Percentiles rank a stretch among this genome's conserved stretches.
These are phyloP conservation scores for Cliona cf. orientalis DNA, from an alignment of 37 sponge, comb jelly and placozoan genomes.

Conservation along the genomic window DNA sequence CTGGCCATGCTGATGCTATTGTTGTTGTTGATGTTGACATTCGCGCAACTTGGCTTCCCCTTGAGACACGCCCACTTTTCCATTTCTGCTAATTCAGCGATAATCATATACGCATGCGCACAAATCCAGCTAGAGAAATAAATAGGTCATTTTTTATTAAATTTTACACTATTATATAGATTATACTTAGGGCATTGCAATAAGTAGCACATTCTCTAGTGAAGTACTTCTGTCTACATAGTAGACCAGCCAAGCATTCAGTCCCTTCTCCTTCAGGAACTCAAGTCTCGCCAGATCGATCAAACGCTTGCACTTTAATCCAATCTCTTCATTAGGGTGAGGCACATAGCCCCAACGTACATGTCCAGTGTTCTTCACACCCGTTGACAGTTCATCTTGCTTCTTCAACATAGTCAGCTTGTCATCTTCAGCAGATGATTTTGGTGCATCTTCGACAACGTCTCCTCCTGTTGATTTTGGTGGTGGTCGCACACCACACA, in stretches of 20 bases:
- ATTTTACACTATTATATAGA: too few species aligned
- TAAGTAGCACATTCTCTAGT: constrained; percentile 81
- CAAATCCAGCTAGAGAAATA: neutral
- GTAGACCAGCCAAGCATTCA: constrained; percentile 50
- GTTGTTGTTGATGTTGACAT: neutral
- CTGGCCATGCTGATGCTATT: neutral
- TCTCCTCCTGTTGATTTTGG: neutral
- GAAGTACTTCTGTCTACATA: constrained; percentile 73
- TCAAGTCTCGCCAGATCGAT: constrained; percentile 73
- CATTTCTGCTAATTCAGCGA: neutral
- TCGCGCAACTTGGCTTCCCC: neutral
- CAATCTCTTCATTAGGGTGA: constrained; percentile 77
- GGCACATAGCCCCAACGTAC: constrained; percentile 53
- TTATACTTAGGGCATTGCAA: constrained; percentile 45
- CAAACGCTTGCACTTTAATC: constrained; percentile 84
- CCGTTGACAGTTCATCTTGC: too few species aligned
- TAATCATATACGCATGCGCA: too few species aligned
- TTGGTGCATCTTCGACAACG: neutral
- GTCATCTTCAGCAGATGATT: neutral
- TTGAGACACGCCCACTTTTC: neutral
- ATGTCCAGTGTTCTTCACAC: too few species aligned
- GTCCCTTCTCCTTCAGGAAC: constrained; percentile 63
- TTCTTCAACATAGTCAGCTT: too few species aligned
- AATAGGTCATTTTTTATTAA: too few species aligned
- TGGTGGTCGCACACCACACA: constrained; percentile 72